A percentile compares a stretch with the other conserved stretches of the same genome.
phyloP scores from a whole-genome alignment of 1,140 invertebrate species.

The Drosophila teissieri region DNA sequence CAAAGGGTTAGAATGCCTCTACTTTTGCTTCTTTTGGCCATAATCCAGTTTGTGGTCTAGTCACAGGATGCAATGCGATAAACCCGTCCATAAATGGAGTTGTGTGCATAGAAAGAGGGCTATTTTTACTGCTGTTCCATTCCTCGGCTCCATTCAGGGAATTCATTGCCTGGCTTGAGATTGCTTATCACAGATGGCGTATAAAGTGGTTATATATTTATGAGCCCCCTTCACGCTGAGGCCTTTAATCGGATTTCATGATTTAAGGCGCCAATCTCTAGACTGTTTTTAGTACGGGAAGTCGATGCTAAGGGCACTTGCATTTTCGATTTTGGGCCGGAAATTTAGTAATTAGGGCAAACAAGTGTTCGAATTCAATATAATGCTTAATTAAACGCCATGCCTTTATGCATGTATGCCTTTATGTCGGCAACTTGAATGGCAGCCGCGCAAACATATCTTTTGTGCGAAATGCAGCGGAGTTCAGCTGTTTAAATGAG shows the following conservation, averaged over 20 bases:
- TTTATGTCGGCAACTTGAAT: conserved; percentile 8
- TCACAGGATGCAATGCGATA: conserved; percentile 8
- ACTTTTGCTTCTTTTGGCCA: not conserved
- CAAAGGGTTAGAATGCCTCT: not conserved
- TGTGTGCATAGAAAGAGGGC: conserved; percentile 5
- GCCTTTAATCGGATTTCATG: conserved; percentile 11
- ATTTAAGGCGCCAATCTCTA: conserved; percentile 17
- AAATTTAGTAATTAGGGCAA: not conserved
- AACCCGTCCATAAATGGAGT: not conserved
- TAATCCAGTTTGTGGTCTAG: conserved; percentile 14
- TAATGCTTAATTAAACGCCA: not conserved
- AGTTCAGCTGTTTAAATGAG: conserved; percentile 52
- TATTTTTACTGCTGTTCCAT: conserved; percentile 30
- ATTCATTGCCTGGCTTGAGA: conserved; percentile 10
- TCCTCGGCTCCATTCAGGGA: conserved; percentile 28
- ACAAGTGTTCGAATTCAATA: conserved; percentile 16
- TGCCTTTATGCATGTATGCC: too few species aligned
- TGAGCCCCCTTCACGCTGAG: not conserved
- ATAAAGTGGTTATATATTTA: conserved; percentile 18
- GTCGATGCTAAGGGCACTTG: not conserved
- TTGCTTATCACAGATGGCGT: conserved; percentile 22
- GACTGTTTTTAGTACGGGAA: not conserved
- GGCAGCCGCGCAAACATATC: conserved; percentile 43
- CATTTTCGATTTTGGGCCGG: conserved; percentile 9
- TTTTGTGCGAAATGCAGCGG: conserved; percentile 27